A percentile compares a stretch with the other conserved stretches of the same genome.
These are phyloP conservation scores for Lindbergichthys nudifrons DNA, from an alignment of 2,797 vertebrate species.

Conservation along the genomic window DNA sequence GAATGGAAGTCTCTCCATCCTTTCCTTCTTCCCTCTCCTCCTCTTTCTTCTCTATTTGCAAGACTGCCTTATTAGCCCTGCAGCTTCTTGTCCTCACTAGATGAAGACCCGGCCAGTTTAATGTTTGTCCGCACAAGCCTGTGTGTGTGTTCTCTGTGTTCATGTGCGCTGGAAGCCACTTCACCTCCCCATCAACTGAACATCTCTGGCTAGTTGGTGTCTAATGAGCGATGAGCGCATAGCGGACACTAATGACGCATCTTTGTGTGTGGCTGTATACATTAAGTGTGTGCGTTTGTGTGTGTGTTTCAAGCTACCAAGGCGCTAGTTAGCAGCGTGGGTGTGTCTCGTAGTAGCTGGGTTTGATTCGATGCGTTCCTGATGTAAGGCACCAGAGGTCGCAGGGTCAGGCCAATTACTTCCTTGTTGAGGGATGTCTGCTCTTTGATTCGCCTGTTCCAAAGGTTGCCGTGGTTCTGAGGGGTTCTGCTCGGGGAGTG, in stretches of 20 bases:
- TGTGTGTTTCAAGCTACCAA: slow-evolving; percentile 51
- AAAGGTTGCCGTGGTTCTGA: slow-evolving; percentile 87
- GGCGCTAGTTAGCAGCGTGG: slow-evolving; percentile 79
- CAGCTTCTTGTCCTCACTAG: slow-evolving; percentile 61
- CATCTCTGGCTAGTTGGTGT: slow-evolving; percentile 76
- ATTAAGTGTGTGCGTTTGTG: slow-evolving; percentile 47
- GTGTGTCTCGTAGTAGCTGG: slow-evolving; percentile 84
- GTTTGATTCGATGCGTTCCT: slow-evolving; percentile 79
- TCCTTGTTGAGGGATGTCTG: slow-evolving; percentile 88
- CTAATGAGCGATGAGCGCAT: slow-evolving; percentile 85
- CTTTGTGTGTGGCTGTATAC: slow-evolving; percentile 86
- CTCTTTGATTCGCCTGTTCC: slow-evolving; percentile 95
- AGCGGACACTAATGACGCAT: slow-evolving; percentile 83
- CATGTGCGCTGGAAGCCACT: slow-evolving; percentile 78
- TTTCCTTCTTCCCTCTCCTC: slow-evolving; percentile 47
- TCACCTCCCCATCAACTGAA: slow-evolving; percentile 74
- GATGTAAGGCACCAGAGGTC: slow-evolving; percentile 92
- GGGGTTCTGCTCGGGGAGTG: slow-evolving; percentile 83
- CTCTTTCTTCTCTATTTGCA: slow-evolving; percentile 66
- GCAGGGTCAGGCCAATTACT: slow-evolving; percentile 97
- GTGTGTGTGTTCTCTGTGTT: slow-evolving; percentile 27
- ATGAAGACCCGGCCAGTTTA: slow-evolving; percentile 57
- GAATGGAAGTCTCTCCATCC: slow-evolving; percentile 67
- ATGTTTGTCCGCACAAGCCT: slow-evolving; percentile 47
- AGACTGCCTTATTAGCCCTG: slow-evolving; percentile 79